A percentile compares a stretch with the other conserved stretches of the same genome.
These are phyloP conservation scores for Actinernus sp. DNA, from an alignment of 92 coral and sea anemone species.

Conservation along the genomic window DNA sequence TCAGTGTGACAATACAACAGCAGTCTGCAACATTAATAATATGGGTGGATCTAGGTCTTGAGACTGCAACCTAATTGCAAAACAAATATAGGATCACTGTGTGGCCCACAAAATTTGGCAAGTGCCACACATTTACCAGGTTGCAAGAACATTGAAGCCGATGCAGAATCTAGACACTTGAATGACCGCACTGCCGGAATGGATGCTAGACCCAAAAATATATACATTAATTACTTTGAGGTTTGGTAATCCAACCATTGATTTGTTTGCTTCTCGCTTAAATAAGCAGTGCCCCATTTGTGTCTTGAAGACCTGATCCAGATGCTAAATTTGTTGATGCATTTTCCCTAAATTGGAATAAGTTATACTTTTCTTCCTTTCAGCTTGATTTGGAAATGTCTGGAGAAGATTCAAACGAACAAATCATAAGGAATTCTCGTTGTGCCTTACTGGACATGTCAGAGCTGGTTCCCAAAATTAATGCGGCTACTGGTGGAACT, in stretches of 20 bases:
- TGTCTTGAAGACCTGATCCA: conserved; percentile 58
- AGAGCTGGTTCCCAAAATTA: conserved; percentile 43
- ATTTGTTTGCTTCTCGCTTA: conserved; percentile 57
- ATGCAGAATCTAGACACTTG: conserved; percentile 50
- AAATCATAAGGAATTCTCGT: conserved; percentile 30
- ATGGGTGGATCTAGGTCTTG: conserved; percentile 64
- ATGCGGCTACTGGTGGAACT: conserved; percentile 28
- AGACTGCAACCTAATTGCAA: conserved; percentile 38
- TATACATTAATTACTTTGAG: conserved; percentile 10
- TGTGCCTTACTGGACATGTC: conserved; percentile 45
- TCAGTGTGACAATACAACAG: conserved; percentile 68
- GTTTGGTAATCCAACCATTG: conserved; percentile 28
- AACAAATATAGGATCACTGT: conserved; percentile 51
- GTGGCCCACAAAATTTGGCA: conserved; percentile 33
- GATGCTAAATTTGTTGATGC: conserved; percentile 60
- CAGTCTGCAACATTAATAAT: conserved; percentile 59
- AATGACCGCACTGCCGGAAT: conserved; percentile 60
- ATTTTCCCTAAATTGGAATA: conserved; percentile 43
- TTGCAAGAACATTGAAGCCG: conserved; percentile 53
- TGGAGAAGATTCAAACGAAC: conserved; percentile 21
- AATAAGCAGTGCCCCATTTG: conserved; percentile 34
- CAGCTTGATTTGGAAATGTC: conserved; percentile 31
- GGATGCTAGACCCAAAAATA: conserved; percentile 44
- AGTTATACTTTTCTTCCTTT: conserved; percentile 38
- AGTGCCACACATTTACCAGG: conserved; percentile 68